Base-by-base conservation (phyloP, 2,888 invertebrate species). In the Rhodophaea formosa region DNA sequence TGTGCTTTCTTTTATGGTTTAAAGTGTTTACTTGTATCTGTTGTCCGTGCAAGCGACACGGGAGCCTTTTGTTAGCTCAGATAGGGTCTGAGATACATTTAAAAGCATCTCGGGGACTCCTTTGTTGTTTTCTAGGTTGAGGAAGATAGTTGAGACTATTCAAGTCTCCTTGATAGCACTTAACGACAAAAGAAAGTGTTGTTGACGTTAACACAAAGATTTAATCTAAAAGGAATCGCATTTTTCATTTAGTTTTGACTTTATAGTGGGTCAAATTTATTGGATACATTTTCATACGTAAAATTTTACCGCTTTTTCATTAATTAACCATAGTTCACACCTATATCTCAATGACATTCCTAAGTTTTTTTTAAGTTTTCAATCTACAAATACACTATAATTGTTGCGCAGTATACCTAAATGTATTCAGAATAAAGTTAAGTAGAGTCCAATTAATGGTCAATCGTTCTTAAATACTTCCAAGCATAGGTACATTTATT, bases 21-120 rank as follows among this genome's bases (percentile, higher is more conserved):
- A 85, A 89, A 90, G 85, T 83, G 89, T 86, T 90, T 89, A 88
- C 80, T 87, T 88, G 88, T 87, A 84, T 81, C 82, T 73, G 80
- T 82, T 84, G 86, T 84, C 82, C 79, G 82, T 75, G 81, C 79
- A 80, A 79, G 79, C 82, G 80, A 82, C 81, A 77, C 80, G 82
- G 81, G 81, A 72, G 73, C 67, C 86, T 82, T 83, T 89, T 88
- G 88, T 88, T 81, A 75, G 77, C 71, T 68, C 69, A 73, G 80
- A 78, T 79, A 77, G 80, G 76, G 79, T 80, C 80, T 77, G 75
- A 56, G 56, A 56, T 77, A 71, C 72, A 73, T 76, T 85, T 80
- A 80, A 82, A 79, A 82, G 82, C 79, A 75, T 80, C 71, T 49
- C 76, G 72, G 69, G 71, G 71, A 73, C 69, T 70, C 69, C 82